Evolutionary conservation across 2,888 invertebrate species (phyloP).

Genomic region (Drosophila picticornis): DNA sequence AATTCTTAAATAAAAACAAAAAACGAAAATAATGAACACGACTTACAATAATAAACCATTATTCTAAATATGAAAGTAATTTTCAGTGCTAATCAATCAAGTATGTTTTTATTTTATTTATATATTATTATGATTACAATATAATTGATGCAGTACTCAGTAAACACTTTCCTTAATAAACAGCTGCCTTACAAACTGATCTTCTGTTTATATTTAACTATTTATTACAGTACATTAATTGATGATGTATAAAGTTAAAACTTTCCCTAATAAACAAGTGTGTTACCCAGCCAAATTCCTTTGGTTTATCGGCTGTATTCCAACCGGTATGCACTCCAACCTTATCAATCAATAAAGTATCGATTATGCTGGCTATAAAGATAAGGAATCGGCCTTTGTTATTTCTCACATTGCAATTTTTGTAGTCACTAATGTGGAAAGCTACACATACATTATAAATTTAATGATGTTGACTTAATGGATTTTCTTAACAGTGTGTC

Average conservation of each 20-base stretch:
- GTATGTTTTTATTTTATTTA: not conserved
- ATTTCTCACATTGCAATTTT: constrained; percentile 31
- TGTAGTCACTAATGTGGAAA: constrained; percentile 5
- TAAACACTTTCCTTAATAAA: constrained; percentile 32
- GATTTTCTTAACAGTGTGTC: not conserved
- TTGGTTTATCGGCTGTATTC: constrained; percentile 16
- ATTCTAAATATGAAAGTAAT: constrained; percentile 13
- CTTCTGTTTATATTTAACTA: not conserved
- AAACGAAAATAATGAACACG: constrained; percentile 10
- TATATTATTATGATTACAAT: constrained; percentile 12
- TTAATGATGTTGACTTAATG: not conserved
- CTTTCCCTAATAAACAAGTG: constrained; percentile 27
- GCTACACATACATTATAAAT: not conserved
- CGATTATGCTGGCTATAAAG: constrained; percentile 36
- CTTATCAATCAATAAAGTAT: constrained; percentile 49
- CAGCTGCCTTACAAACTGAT: not conserved
- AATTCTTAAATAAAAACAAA: constrained; percentile 11
- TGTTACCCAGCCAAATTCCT: constrained; percentile 8
- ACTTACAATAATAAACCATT: constrained; percentile 14
- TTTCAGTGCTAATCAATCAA: constrained; percentile 1
- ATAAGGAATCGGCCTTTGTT: constrained; percentile 45
- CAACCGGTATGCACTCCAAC: constrained; percentile 17
- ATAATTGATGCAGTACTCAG: constrained; percentile 31
- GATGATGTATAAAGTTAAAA: constrained; percentile 25
- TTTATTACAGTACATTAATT: not conserved